Conservation (phyloP, 23 tunicate species). For the Styela clava region DNA sequence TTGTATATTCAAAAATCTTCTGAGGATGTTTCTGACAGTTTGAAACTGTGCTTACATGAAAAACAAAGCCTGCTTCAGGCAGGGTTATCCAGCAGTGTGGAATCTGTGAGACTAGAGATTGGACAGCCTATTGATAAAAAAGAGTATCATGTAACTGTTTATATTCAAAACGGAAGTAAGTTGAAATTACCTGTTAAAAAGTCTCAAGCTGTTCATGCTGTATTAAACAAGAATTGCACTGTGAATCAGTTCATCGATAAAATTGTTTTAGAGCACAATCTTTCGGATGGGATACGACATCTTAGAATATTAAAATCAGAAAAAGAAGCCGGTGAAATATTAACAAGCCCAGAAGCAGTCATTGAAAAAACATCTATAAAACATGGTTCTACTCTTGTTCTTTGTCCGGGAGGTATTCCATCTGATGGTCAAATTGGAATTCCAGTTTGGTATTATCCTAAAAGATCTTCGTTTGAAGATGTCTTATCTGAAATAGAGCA, state of each 20-base stretch:
- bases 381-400: slow-evolving; percentile 16
- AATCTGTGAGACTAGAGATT: slow-evolving; percentile 11
- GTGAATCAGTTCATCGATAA: slow-evolving; percentile 9
- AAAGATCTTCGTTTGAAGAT: neutral
- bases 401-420: slow-evolving; percentile 13
- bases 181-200: slow-evolving; percentile 19
- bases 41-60: slow-evolving; percentile 9
- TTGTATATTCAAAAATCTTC: neutral
- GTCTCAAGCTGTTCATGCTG: slow-evolving; percentile 3
- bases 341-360: neutral
- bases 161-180: slow-evolving; percentile 15
- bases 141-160: slow-evolving; percentile 10
- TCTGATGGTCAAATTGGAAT: slow-evolving; percentile 22
- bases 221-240: neutral
- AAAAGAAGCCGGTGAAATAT: slow-evolving; percentile 25
- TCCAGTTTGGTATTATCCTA: slow-evolving; percentile 25
- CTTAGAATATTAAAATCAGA: slow-evolving; percentile 18
- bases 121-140: neutral
- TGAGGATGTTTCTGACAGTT: neutral
- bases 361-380: slow-evolving; percentile 7
- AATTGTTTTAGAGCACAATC: neutral
- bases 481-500: neutral
- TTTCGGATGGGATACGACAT: neutral
- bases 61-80: slow-evolving; percentile 2
- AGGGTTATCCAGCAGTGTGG: slow-evolving; percentile 1